phyloP scores from a whole-genome alignment of 2,888 invertebrate species.

The Arge pagana region DNA sequence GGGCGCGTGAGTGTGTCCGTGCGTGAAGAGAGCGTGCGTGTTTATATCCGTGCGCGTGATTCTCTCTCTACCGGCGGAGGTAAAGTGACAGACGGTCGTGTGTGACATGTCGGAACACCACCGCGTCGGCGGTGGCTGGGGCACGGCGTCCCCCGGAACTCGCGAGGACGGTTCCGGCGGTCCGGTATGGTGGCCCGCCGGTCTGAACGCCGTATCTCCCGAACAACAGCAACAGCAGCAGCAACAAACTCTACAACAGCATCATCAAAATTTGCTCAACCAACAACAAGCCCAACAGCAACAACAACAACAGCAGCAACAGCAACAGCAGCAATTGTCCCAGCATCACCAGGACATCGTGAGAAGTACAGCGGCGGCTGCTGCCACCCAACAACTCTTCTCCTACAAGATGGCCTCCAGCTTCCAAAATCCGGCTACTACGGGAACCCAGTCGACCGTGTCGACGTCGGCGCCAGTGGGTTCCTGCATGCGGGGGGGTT shows the following conservation, averaged over 20 bases:
- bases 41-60: slow-evolving; percentile 32
- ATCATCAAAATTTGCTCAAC: slow-evolving; percentile 57
- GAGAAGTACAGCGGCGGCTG: slow-evolving; percentile 65
- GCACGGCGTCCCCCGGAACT: slow-evolving; percentile 52
- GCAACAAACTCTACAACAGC: slow-evolving; percentile 57
- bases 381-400: slow-evolving; percentile 75
- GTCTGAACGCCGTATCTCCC: slow-evolving; percentile 41
- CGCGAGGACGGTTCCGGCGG: slow-evolving; percentile 60
- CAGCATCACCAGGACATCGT: slow-evolving; percentile 61
- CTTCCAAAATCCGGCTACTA: slow-evolving; percentile 75
- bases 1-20: slow-evolving; percentile 26
- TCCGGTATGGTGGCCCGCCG: slow-evolving; percentile 63
- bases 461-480: slow-evolving; percentile 68
- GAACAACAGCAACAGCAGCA: slow-evolving; percentile 61
- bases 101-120: slow-evolving; percentile 68
- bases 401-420: slow-evolving; percentile 86
- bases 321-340: slow-evolving; percentile 48
- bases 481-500: slow-evolving; percentile 57
- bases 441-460: slow-evolving; percentile 67
- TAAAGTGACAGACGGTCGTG: slow-evolving; percentile 44
- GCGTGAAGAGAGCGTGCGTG: slow-evolving; percentile 28
- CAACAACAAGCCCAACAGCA: slow-evolving; percentile 46
- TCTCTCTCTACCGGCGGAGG: slow-evolving; percentile 32
- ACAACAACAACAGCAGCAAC: slow-evolving; percentile 53
- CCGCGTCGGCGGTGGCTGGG: slow-evolving; percentile 68